Evolutionary conservation across 2,113 vertebrate genomes (phyloP), one percentile per base, ranked within the genome.

Genomic region (Hylia prasina): DNA sequence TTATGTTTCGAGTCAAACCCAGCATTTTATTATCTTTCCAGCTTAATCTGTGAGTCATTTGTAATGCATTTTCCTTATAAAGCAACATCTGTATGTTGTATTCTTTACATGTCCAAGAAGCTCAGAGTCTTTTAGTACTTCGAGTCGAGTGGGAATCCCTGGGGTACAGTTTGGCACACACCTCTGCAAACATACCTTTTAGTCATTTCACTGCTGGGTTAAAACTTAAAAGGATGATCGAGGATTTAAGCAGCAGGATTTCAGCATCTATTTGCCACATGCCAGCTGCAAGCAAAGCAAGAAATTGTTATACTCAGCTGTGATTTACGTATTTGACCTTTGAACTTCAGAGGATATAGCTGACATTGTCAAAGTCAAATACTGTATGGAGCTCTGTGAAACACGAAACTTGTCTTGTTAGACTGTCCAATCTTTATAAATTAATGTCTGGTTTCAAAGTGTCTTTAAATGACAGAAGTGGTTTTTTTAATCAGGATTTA

Each of bases 181-280:
- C 21, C 76, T 75, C 79, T 93, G 82, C 84, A 94, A 96, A 92
- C 71, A 64, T 33, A 96, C 63, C 63, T 96, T 90, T 88, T 56
- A 78, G 48, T 89, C 2, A 0, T 91, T 92, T 50, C 53, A 45
- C 71, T 89, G 75, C 87, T 89, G 84, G n/a, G 33, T 72, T 95
- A 89, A 66, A 77, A 63, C 57, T 76, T 25, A 57, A 80, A 63
- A 40, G 75, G 27, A 75, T 77, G 47, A 40, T 57, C 0, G 1
- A 79, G 50, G 80, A 40, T 91, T 95, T 93, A 79, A 91, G 79
- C 73, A 95, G 91, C 90, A 92, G 91, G 87, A 80, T 87, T 91
- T 92, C 82, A 84, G 83, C 23, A 8, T 80, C 75, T 61, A 86
- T 61, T 78, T 91, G 63, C 75, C 63, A 80, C 77, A 79, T 90